Base-by-base conservation (phyloP, 2,113 vertebrate genomes). In the Lonchura striata region DNA sequence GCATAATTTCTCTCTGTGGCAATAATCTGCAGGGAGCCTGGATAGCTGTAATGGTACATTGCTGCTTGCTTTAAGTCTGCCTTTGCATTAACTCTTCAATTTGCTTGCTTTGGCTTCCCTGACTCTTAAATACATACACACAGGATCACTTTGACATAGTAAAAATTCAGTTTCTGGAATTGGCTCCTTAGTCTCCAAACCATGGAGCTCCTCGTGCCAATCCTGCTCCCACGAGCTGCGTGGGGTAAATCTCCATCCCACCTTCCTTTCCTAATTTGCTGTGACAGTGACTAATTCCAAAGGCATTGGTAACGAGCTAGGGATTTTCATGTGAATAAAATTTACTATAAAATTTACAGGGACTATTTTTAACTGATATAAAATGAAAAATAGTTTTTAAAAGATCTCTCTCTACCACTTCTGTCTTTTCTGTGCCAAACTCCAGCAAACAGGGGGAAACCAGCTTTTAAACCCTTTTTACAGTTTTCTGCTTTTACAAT, bases 71-170 rank as follows among this genome's bases (percentile, higher is more conserved):
- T 78, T 50, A 83, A 88, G 94, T 95, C 96, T 95, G 82, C 87
- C 89, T 94, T 94, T 37, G 22, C 78, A 50, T 96, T 95, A 97
- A 96, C 95, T 81, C 57, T 91, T 94, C 81, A 75, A 69, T 94
- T 90, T 86, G 97, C 97, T 98, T 98, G 97, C 96, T 98, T 98
- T 98, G 98, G 97, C 97, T 94, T 82, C 63, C 60, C n/a, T 49
- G 82, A 75, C 89, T 92, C 64, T 85, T 95, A 97, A 97, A 96
- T 77, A 82, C 93, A 96, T 95, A 81, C 74, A 96, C 79, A 24
- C 92, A 85, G 85, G 64, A 81, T 94, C 92, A 63, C 80, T 86
- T 61, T 49, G 65, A 72, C 94, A 82, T 31, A 86, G 92, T 92
- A 92, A 97, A 97, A 96, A 72, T 91, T 86, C 69, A 14, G 90